Conservation (phyloP, 2,113 vertebrate genomes). For the Myotis yumanensis region DNA sequence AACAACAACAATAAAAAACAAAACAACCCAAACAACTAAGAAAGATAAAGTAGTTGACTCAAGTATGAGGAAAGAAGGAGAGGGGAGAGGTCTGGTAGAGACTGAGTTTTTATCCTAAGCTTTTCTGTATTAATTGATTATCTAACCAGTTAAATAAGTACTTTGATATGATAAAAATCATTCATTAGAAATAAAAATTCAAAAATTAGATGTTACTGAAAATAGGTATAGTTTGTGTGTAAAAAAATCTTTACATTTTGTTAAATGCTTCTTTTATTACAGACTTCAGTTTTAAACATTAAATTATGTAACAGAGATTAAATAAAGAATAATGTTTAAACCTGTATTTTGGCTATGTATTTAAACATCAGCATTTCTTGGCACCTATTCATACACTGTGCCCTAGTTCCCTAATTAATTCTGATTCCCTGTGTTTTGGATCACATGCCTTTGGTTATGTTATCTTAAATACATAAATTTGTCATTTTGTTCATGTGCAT, state of each 20-base stretch:
- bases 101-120: neutral
- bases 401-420: neutral
- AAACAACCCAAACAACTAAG: neutral
- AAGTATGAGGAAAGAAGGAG: neutral
- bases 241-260: neutral
- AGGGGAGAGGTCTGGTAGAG: neutral
- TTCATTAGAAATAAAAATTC: neutral
- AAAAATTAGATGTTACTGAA: neutral
- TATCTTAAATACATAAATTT: neutral
- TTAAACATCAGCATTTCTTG: neutral
- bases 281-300: neutral
- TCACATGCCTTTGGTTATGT: neutral
- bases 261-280: neutral
- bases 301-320: neutral
- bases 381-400: neutral
- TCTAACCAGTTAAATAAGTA: neutral
- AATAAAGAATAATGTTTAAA: neutral
- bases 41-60: neutral
- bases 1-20: neutral
- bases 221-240: neutral
- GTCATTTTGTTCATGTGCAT: neutral
- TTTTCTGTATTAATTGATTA: neutral
- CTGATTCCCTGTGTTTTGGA: neutral
- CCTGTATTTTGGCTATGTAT: neutral
- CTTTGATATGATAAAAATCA: neutral